Evolutionary conservation across 2,797 vertebrate species (phyloP), one percentile per base, ranked within the genome.

Genomic region (Heteromormyrus szaboi): DNA sequence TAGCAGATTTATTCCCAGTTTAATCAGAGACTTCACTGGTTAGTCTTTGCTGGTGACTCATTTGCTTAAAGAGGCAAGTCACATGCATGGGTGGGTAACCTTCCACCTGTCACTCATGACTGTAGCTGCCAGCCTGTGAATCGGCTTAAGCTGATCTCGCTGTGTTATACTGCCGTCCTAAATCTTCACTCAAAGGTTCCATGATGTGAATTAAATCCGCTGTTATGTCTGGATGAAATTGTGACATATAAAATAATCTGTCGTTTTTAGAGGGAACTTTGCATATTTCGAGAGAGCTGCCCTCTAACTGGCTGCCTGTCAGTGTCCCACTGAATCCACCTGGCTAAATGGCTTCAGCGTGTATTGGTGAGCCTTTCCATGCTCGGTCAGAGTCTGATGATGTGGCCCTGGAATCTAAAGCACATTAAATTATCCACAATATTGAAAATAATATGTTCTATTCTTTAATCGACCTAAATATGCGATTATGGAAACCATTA

Each of bases 401-500:
- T 7, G 50, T 44, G 19, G 86, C 41, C 11, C 56, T 41, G 19
- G 17, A 62, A 12, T 62, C 2, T 46, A 22, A 65, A 87, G 46
- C 37, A 19, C 85, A 41, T 56, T 56, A 54, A 86, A 56, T 29
- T 54, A 54, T 56, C 17, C 33, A 44, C 14, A 62, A 85, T 53
- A 53, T 17, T 53, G 65, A 54, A 48, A 87, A 65, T 7, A 87
- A 87, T 65, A 46, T 37, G 50, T 65, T 65, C 37, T 46, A 1
- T 62, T 48, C 9, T 87, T 65, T 59, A 33, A 86, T 86, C 29
- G 17, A 86, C 54, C 85, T 41, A 65, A 62, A 87, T 62, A 22
- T 9, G 56, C 59, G 37, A 87, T 87, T 87, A 65, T 62, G 56
- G 86, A 29, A 25, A 46, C 33, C 56, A 62, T 87, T 87, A 86